phyloP scores from a whole-genome alignment of 92 coral and sea anemone genomes.

The Siderastrea siderea region DNA sequence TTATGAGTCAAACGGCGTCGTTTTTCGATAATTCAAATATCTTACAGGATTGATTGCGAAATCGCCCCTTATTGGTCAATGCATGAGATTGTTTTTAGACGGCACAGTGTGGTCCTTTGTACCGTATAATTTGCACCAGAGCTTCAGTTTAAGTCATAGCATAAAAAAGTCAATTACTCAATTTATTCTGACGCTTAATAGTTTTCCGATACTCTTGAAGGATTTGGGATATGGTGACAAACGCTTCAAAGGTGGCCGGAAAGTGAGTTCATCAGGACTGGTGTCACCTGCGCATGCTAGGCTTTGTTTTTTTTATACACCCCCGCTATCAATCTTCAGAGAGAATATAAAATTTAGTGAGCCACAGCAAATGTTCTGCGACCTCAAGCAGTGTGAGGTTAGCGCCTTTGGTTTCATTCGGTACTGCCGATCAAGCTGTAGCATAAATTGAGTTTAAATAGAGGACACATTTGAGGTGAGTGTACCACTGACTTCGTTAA shows the following conservation, averaged over 20 bases:
- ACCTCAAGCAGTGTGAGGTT: not conserved
- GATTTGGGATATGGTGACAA: not conserved
- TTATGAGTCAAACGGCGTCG: not conserved
- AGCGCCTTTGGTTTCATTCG: too few relatives aligned
- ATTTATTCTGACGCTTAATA: too few relatives aligned
- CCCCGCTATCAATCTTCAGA: not conserved
- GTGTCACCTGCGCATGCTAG: not conserved
- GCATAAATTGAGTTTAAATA: not conserved
- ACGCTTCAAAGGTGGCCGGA: not conserved
- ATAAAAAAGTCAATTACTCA: too few relatives aligned
- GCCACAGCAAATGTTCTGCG: not conserved
- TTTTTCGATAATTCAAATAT: not conserved
- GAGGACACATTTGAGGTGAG: not conserved
- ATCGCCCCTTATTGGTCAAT: not conserved
- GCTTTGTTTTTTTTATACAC: not conserved
- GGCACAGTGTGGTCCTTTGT: not conserved
- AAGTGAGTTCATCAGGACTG: not conserved
- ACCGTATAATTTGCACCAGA: not conserved
- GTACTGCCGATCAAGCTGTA: not conserved
- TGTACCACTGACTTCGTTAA: not conserved
- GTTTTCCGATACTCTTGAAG: not conserved
- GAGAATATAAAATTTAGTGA: not conserved
- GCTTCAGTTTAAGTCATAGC: too few relatives aligned
- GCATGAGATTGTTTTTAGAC: not conserved
- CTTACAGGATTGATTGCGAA: not conserved